Evolutionary conservation across 2,797 vertebrate species (phyloP), one percentile per base, ranked within the genome.

Genomic region (Micropoecilia bifurca): DNA sequence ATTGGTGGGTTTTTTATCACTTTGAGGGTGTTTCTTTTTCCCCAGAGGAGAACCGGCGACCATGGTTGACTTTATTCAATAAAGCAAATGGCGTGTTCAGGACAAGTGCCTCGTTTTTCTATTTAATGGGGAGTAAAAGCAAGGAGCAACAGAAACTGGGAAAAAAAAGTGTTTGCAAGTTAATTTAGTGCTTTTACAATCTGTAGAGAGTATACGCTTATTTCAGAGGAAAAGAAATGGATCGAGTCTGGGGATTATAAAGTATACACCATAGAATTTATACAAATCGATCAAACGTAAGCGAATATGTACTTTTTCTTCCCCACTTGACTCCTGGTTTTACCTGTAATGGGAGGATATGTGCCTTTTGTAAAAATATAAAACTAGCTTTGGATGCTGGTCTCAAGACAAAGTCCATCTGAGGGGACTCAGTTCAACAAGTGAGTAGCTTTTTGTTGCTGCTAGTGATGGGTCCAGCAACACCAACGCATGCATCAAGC

Each of bases 121-220:
- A 25, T 86, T 88, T 88, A 88, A 85, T 82, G 83, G 89, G 84
- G 71, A 81, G 88, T 61, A 82, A 84, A 53, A 75, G 83, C 47
- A 45, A 79, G 53, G 59, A 82, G 78, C 82, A 89, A 76, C 71
- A 78, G 78, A 77, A 68, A 69, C 0, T 66, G 75, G 36, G 3
- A 41, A 41, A 77, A 78, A 41, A 78, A 73, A 75, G 77, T 39
- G 83, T 90, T 87, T 89, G 85, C 4, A 3, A 88, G 88, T 84
- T 86, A 74, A 91, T 89, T 85, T 87, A 47, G 63, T 55, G 71
- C 84, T 89, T 85, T 83, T 48, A 3, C 73, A 66, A 63, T 46
- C 82, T 72, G 53, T 41, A 41, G 81, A 74, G 69, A 78, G 47
- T 87, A 80, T 81, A 80, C 12, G 80, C 36, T 84, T 77, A 83